phyloP scores from a whole-genome alignment of 1,140 invertebrate genomes.

The Papilio polyxenes region DNA sequence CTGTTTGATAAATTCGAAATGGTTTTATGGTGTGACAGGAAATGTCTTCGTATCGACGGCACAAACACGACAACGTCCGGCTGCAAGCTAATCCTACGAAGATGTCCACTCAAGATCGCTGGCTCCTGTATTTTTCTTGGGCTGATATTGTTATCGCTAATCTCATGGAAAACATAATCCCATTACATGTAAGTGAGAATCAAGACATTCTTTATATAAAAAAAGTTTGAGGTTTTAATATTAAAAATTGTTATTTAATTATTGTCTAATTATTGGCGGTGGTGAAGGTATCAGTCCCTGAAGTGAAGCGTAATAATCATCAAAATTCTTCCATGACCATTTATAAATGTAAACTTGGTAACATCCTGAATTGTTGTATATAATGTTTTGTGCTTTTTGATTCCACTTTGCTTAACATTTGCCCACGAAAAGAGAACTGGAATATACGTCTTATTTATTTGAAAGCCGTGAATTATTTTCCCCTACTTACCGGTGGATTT shows the following conservation, averaged over 20 bases:
- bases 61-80: constrained; percentile 23
- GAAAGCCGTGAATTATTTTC: background rate
- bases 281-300: background rate
- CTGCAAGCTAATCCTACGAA: constrained; percentile 29
- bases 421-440: too few species aligned
- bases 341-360: background rate
- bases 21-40: constrained; percentile 42
- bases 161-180: constrained; percentile 41
- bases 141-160: constrained; percentile 42
- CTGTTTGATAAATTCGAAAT: background rate
- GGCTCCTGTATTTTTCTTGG: constrained; percentile 60
- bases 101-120: constrained; percentile 48
- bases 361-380: background rate
- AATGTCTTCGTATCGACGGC: constrained; percentile 44
- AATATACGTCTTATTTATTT: background rate
- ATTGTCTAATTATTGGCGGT: background rate
- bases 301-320: background rate
- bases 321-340: background rate
- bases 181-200: constrained; percentile 44
- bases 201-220: background rate
- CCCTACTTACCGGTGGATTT: background rate
- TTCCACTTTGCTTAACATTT: background rate
- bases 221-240: too few species aligned
- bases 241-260: too few species aligned
- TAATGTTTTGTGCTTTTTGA: background rate